Percentiles rank a stretch among this genome's conserved stretches.
Evolutionary conservation across 2,113 vertebrate species (phyloP).

Genomic region (Muscicapa adusta): DNA sequence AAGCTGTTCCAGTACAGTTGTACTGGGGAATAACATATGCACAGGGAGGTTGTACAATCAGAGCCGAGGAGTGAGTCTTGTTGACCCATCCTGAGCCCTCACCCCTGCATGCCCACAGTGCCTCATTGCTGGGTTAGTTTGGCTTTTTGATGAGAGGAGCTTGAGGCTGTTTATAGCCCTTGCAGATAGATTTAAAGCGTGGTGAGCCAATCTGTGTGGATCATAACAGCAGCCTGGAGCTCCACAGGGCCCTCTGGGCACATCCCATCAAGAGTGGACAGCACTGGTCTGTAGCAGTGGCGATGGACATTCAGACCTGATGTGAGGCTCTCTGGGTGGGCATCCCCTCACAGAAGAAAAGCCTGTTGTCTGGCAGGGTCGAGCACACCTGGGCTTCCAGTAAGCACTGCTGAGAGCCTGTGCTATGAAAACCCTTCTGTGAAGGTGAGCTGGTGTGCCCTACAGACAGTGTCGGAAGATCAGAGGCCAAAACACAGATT

Average conservation of each 20-base stretch:
- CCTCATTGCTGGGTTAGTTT: not conserved
- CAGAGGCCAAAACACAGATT: accelerated
- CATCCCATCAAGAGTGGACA: not conserved
- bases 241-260: not conserved
- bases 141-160: not conserved
- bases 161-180: not conserved
- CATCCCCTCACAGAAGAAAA: not conserved
- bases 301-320: not conserved
- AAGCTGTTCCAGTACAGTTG: accelerated
- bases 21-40: not conserved
- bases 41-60: not conserved
- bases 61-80: not conserved
- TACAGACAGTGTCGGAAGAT: not conserved
- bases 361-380: not conserved
- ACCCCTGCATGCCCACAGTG: not conserved
- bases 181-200: not conserved
- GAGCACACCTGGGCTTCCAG: not conserved
- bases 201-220: not conserved
- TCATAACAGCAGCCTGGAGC: not conserved
- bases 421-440: not conserved
- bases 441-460: not conserved
- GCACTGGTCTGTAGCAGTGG: not conserved
- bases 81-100: not conserved
- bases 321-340: not conserved
- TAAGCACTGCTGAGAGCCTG: not conserved